Conservation (phyloP, 2,888 invertebrate genomes). For the Subacronicta megacephala region DNA sequence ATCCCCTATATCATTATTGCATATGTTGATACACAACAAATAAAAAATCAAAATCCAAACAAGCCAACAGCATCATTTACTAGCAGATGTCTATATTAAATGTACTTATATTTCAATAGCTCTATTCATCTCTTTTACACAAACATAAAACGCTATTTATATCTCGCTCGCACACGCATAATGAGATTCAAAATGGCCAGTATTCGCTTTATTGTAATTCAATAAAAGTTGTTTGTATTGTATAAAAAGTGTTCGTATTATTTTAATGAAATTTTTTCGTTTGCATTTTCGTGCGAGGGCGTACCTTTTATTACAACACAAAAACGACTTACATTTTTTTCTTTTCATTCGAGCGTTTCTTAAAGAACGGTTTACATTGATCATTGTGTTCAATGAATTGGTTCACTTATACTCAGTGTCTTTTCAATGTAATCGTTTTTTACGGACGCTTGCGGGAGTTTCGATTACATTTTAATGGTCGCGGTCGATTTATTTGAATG, state of each 20-base stretch:
- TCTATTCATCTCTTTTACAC: slow-evolving; percentile 63
- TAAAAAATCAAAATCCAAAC: slow-evolving; percentile 55
- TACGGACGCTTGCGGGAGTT: slow-evolving; percentile 49
- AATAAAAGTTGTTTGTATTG: slow-evolving; percentile 69
- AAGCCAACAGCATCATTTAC: slow-evolving; percentile 66
- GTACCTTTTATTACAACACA: slow-evolving; percentile 60
- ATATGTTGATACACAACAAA: slow-evolving; percentile 53
- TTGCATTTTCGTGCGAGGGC: slow-evolving; percentile 59
- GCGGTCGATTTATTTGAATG: slow-evolving; percentile 55
- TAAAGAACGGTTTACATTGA: slow-evolving; percentile 68
- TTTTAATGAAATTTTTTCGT: slow-evolving; percentile 65
- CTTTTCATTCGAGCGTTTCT: slow-evolving; percentile 68
- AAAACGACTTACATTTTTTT: slow-evolving; percentile 52
- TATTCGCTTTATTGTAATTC: slow-evolving; percentile 73
- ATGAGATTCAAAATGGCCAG: slow-evolving; percentile 83
- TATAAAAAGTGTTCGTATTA: slow-evolving; percentile 71
- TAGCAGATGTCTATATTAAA: slow-evolving; percentile 78
- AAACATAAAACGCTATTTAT: slow-evolving; percentile 57
- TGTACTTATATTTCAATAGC: slow-evolving; percentile 52
- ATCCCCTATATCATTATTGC: slow-evolving; percentile 23
- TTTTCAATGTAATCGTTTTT: slow-evolving; percentile 68
- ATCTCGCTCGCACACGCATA: slow-evolving; percentile 68
- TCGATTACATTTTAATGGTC: slow-evolving; percentile 66
- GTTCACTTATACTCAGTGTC: slow-evolving; percentile 64
- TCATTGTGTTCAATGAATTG: slow-evolving; percentile 68